Evolutionary conservation across 2,888 invertebrate genomes (phyloP), one percentile per base, ranked within the genome.

Genomic region (Trichogramma dendrolimi): DNA sequence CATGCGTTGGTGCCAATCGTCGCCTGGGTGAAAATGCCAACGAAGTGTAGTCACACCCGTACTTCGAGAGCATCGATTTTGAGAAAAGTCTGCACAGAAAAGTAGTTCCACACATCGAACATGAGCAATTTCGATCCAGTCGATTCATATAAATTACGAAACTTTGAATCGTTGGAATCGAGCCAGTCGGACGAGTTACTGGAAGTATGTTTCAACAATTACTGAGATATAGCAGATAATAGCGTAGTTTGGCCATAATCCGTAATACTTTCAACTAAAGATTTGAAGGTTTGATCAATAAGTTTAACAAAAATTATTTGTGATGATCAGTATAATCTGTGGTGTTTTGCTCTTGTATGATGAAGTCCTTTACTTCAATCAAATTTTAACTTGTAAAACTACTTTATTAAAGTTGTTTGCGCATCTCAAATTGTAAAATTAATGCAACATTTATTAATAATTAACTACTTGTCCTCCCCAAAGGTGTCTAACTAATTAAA

Each of bases 41-140:
- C 70, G 96, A 98, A 81, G 92, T 99, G 55, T 98, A 97, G 80
- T 85, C 85, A 65, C 98, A 99, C 80, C 88, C 91, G 3, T 99
- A 96, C 83, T 96, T 99, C 76, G 84, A 86, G 71, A 87, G 87
- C 72, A 90, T 97, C 68, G 93, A 96, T 80, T 97, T 96, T 80
- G 92, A 92, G 65, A 90, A 89, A 74, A 91, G 91, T 8, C 83
- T 99, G 70, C 86, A 96, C 54, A 86, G 97, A 91, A 68, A 91
- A 91, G 77, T 86, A 85, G 65, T 96, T 99, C 96, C 11, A 96
- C 96, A 0, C 92, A 94, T 81, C 95, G 14, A 99, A 99, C 80
- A 99, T 98, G 4, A 97, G 97, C 60, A 99, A 99, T 81, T 99
- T 99, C 79, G 99, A 99, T 80, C 94, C 94, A 3, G 90, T 95